Base-by-base conservation (phyloP, 2,113 vertebrate genomes). In the Datnioides undecimradiatus region DNA sequence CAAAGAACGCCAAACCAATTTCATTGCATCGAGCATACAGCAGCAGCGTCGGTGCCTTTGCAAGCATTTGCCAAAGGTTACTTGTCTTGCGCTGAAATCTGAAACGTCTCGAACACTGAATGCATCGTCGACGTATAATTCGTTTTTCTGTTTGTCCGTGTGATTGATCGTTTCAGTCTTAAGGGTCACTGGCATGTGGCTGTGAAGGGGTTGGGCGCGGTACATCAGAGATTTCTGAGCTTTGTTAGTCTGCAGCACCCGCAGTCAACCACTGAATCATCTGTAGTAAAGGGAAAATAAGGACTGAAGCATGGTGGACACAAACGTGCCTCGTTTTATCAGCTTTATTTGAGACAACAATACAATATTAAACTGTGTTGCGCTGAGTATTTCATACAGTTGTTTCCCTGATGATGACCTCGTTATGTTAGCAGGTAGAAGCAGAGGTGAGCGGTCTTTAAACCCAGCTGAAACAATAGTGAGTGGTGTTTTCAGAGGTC, bases 401-500 rank as follows among this genome's bases (percentile, higher is more conserved):
- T 33, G 16, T 31, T 57, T 57, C 64, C 29, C 31, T 29, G 54
- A 43, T 23, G 41, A 19, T 38, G 58, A 5, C 12, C 8, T 54
- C 29, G 46, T 27, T 36, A 48, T 23, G 29, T 51, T 14, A 43
- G 6, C 29, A 55, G 17, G 34, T 67, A 3, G 43, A 59, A 60
- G n/a, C 54, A 6, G n/a, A 64, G 49, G 1, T 3, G 5, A 64
- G 11, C 49, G 2, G 12, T 21, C 13, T 48, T 27, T 33, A n/a
- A n/a, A n/a, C 21, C 31, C 62, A 64, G 21, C 55, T 21, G 21
- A 65, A 76, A 83, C 68, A 36, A 43, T 6, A 51, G 48, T 9
- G 38, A 40, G 25, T 51, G 21, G 9, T 78, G 1, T 76, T 79
- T 71, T 78, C 2, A 23, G 27, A 12, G n/a, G 64, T 58, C 31